Evolutionary conservation across 1,140 invertebrate genomes (phyloP).

Genomic region (Papilio polyxenes): DNA sequence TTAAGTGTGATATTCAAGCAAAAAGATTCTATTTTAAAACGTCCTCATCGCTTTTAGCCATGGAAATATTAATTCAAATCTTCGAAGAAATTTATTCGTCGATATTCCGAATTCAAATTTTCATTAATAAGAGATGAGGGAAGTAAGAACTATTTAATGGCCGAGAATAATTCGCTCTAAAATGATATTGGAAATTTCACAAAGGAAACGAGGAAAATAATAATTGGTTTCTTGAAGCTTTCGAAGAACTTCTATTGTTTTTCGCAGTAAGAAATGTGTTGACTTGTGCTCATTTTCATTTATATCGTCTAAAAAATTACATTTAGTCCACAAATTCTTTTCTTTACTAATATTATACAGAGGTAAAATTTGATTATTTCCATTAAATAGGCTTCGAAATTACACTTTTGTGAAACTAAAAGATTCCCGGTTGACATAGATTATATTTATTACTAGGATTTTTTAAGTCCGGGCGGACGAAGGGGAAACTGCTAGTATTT

Average conservation of each 20-base stretch:
- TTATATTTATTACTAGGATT: no score
- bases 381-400: no score
- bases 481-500: no score
- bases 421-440: no score
- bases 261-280: background rate
- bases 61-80: background rate
- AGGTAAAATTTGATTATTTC: no score
- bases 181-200: slow-evolving; percentile 4
- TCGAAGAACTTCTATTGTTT: slow-evolving; percentile 22
- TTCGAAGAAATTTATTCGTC: slow-evolving; percentile 1
- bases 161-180: slow-evolving; percentile 11
- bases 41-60: background rate
- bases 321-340: background rate
- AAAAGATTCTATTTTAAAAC: slow-evolving; percentile 5
- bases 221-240: slow-evolving; percentile 32
- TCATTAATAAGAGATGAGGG: slow-evolving; percentile 14
- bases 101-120: slow-evolving; percentile 26
- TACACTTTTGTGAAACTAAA: no score
- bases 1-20: background rate
- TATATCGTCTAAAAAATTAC: background rate
- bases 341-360: no score
- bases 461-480: no score
- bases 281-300: background rate
- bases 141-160: slow-evolving; percentile 27
- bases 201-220: slow-evolving; percentile 13